Conservation (phyloP, 1,140 invertebrate species). For the Caenorhabditis tropicalis region DNA sequence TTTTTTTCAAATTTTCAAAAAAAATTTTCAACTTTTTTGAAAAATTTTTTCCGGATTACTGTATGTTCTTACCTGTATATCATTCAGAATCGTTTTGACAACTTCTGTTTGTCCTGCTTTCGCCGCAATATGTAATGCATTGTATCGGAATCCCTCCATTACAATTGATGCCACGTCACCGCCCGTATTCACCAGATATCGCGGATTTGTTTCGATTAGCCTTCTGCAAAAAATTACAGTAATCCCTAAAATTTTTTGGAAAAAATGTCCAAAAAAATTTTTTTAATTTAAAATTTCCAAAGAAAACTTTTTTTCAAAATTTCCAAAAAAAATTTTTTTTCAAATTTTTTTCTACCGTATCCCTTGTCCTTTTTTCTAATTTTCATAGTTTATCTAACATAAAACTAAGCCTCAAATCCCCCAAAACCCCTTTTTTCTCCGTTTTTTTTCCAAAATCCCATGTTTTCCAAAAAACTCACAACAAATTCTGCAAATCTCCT, state of each 20-base stretch:
- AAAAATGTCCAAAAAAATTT: not conserved
- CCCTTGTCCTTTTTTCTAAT: too few relatives aligned
- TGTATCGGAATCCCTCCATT: slow-evolving; percentile 46
- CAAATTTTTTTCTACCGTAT: too few relatives aligned
- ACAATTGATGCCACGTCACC: slow-evolving; percentile 34
- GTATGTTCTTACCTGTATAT: slow-evolving; percentile 3
- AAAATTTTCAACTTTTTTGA: not conserved
- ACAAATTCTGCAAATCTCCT: slow-evolving; percentile 14
- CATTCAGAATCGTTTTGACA: not conserved
- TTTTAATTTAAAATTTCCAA: not conserved
- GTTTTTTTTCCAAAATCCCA: not conserved
- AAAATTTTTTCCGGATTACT: too few relatives aligned
- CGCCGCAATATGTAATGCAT: slow-evolving; percentile 45
- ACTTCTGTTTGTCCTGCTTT: not conserved
- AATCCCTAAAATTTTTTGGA: not conserved
- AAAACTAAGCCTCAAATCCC: too few relatives aligned
- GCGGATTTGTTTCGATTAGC: slow-evolving; percentile 18
- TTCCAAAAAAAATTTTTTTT: too few relatives aligned
- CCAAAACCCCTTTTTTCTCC: too few relatives aligned
- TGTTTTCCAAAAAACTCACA: not conserved
- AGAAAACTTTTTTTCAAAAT: too few relatives aligned
- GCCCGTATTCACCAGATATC: slow-evolving; percentile 39
- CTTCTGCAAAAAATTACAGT: not conserved
- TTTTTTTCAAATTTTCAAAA: slow-evolving; percentile 6
- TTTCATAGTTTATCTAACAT: too few relatives aligned